Evolutionary conservation across 2,888 invertebrate species (phyloP), one percentile per base, ranked within the genome.

Genomic region (Drosophila mayaguana): DNA sequence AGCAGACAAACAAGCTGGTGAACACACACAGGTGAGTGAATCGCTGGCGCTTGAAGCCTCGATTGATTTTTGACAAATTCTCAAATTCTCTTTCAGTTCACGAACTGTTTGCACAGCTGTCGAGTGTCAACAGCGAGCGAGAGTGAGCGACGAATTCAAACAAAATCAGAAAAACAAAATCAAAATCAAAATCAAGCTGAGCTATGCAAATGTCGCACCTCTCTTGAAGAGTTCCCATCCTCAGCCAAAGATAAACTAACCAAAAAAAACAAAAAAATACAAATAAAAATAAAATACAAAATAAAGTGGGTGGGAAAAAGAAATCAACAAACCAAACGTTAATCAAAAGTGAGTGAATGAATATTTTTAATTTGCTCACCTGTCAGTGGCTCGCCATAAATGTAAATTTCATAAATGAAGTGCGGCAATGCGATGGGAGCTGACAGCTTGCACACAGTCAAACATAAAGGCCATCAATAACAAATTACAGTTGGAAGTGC

Each of bases 321-420:
- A 50, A 48, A 69, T 75, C 80, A 77, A 60, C 64, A 68, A 80
- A 20, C 62, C 34, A 54, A 63, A 75, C 63, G 72, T 81, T 82
- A 82, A 82, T 82, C 86, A 88, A 78, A 78, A 78, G 54, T 83
- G 80, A 87, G 55, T 63, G 68, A 75, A 63, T 66, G 78, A 63
- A 63, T 55, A 55, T 68, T 67, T 67, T 54, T 69, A 79, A 77
- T 75, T 67, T 61, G 51, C 55, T 46, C 43, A 8, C 14, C 79
- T 79, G 85, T 72, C 82, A 81, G 63, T 78, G 71, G 43, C 57
- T 67, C 18, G 63, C 57, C 69, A 77, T 83, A 72, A 87, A 88
- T 82, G 85, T 66, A 82, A 82, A 85, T 82, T 82, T 79, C 85
- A 81, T 84, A 81, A 87, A 87, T 82, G 72, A 88, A 88, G 83